Conservation (phyloP, 2,113 vertebrate species). For the Colius striatus region DNA sequence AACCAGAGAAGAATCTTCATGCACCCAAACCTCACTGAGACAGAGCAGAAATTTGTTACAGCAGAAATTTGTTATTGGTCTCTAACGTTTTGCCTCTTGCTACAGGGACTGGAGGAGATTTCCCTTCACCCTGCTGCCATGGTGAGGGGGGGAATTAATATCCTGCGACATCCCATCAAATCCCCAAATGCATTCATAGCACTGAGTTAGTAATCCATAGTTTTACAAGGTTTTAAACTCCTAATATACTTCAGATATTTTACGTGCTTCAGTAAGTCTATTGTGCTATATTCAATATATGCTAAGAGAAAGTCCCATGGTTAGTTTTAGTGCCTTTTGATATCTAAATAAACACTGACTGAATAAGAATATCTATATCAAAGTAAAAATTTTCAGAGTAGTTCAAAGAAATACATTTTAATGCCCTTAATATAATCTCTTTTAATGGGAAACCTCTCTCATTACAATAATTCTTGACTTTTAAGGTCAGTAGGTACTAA, state of each 20-base stretch:
- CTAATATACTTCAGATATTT: slow-evolving; percentile 54
- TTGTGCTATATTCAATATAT: slow-evolving; percentile 32
- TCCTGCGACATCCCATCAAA: slow-evolving; percentile 51
- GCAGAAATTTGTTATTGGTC: neutral
- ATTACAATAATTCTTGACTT: slow-evolving; percentile 3
- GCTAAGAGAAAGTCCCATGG: neutral
- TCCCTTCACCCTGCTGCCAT: neutral
- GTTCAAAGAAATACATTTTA: slow-evolving; percentile 42
- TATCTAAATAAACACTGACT: slow-evolving; percentile 50
- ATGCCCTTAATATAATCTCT: neutral
- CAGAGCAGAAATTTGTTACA: slow-evolving; percentile 4
- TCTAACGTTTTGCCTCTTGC: neutral
- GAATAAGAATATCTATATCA: slow-evolving; percentile 45
- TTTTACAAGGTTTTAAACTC: slow-evolving; percentile 44
- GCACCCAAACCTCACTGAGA: neutral
- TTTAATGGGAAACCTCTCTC: slow-evolving; percentile 31
- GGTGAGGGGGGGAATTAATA: slow-evolving; percentile 15
- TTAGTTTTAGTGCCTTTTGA: slow-evolving; percentile 40
- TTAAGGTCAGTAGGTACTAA: neutral
- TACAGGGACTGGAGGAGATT: neutral
- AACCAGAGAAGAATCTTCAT: neutral
- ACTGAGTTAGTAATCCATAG: slow-evolving; percentile 23
- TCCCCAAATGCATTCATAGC: slow-evolving; percentile 1
- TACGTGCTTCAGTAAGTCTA: slow-evolving; percentile 24
- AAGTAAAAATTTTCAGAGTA: slow-evolving; percentile 33